These are phyloP conservation scores for Pandion haliaetus DNA, from an alignment of 2,113 vertebrate genomes.

Conservation along the genomic window DNA sequence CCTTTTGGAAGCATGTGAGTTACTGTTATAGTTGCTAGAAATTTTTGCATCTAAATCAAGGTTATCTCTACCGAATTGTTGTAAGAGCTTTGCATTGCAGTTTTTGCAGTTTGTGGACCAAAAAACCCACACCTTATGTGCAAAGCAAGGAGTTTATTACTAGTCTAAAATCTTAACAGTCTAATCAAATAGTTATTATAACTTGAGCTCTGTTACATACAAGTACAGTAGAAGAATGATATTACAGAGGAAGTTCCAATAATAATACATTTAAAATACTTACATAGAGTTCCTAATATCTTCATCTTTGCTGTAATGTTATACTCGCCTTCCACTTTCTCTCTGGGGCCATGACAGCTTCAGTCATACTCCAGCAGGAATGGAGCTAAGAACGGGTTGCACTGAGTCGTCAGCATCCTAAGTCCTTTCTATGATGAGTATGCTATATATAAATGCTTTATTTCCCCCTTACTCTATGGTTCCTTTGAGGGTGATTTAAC, in stretches of 20 bases:
- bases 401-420: neutral
- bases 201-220: neutral
- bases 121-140: fast-evolving
- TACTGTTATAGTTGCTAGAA: neutral
- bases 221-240: neutral
- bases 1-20: neutral
- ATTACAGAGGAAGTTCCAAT: neutral
- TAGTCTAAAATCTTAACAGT: neutral
- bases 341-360: neutral
- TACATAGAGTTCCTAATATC: neutral
- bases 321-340: neutral
- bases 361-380: neutral
- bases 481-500: neutral
- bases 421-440: neutral
- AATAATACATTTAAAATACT: neutral
- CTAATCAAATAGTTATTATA: neutral
- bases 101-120: neutral
- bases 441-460: neutral
- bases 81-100: neutral
- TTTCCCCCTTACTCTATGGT: neutral
- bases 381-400: neutral
- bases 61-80: neutral
- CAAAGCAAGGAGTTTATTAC: neutral
- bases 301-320: neutral
- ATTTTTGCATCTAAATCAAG: neutral